Conservation (phyloP, 2,888 invertebrate species). For the Erebia aethiops region DNA sequence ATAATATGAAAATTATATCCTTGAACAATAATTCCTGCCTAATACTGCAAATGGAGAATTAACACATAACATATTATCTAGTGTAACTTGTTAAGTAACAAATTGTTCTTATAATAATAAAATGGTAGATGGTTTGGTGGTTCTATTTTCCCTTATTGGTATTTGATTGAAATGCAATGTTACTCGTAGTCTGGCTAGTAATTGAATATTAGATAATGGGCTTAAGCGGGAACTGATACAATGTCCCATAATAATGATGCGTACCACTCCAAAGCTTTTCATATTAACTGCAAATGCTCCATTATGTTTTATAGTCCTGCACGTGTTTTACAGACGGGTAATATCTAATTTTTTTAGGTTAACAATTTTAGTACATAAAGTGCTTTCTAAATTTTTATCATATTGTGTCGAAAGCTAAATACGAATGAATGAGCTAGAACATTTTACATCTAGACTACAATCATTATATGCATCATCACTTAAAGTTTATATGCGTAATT, state of each 20-base stretch:
- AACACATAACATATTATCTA: constrained; percentile 39
- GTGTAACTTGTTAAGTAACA: constrained; percentile 27
- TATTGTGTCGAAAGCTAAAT: constrained; percentile 65
- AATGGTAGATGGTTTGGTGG: constrained; percentile 28
- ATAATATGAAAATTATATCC: constrained; percentile 41
- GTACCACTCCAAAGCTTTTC: constrained; percentile 22
- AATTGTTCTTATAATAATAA: constrained; percentile 27
- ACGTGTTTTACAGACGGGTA: constrained; percentile 22
- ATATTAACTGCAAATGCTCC: constrained; percentile 24
- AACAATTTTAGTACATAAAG: constrained; percentile 61
- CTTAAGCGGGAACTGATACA: constrained; percentile 31
- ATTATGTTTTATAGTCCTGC: constrained; percentile 19
- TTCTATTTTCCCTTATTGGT: constrained; percentile 9
- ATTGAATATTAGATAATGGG: constrained; percentile 18
- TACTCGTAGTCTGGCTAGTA: constrained; percentile 9
- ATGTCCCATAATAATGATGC: constrained; percentile 22
- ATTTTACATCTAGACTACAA: constrained; percentile 54
- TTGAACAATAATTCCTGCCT: constrained; percentile 24
- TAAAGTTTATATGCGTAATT: constrained; percentile 7
- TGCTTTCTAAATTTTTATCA: constrained; percentile 71
- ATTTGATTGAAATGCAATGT: constrained; percentile 28
- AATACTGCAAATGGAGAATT: constrained; percentile 55
- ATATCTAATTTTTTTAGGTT: constrained; percentile 44
- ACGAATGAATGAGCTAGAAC: constrained; percentile 55
- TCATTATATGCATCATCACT: constrained; percentile 22